Base-by-base conservation (phyloP, 2,797 vertebrate species). In the Pseudocheirus occidentalis region DNA sequence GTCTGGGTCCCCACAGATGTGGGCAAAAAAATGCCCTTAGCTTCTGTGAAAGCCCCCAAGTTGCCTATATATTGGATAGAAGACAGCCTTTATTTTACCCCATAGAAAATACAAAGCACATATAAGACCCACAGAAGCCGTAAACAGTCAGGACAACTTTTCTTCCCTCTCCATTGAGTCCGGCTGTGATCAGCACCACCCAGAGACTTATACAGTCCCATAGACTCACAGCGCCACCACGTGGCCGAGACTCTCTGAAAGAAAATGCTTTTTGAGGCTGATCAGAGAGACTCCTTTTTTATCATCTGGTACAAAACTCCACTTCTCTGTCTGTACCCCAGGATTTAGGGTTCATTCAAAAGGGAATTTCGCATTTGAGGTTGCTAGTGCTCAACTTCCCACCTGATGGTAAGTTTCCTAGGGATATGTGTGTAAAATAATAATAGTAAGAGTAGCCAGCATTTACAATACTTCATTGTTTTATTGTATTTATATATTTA, bases 121-220 rank as follows among this genome's bases (percentile, higher is more conserved):
- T 50, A 87, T 27, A 87, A 87, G 73, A 87, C 73, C 40, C 73
- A 12, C 40, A 87, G 73, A 87, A 87, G 73, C 73, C 73, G 50
- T 87, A 87, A 87, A 87, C 73, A 50, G 73, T 87, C 73, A 50
- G 24, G 73, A 87, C 73, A 87, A 87, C 73, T 87, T 87, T 87
- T 34, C 40, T 87, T 87, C 73, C 73, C 73, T 87, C 40, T 27
- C 40, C 40, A 87, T 1, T 12, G 40, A 87, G 40, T 27, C 73
- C 73, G 0, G 9, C 40, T 50, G 40, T 81, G 40, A 46, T 14
- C 21, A 10, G 40, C 40, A 27, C 73, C 73, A 87, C 73, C 73
- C 73, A 50, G 40, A 87, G 73, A 50, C 73, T 24, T 11, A 11
- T 10, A 87, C 9, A 50, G 40, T 87, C 21, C 73, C 50, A 50